Evolutionary conservation across 2,797 vertebrate species (phyloP), one percentile per base, ranked within the genome.

Genomic region (Emys orbicularis): DNA sequence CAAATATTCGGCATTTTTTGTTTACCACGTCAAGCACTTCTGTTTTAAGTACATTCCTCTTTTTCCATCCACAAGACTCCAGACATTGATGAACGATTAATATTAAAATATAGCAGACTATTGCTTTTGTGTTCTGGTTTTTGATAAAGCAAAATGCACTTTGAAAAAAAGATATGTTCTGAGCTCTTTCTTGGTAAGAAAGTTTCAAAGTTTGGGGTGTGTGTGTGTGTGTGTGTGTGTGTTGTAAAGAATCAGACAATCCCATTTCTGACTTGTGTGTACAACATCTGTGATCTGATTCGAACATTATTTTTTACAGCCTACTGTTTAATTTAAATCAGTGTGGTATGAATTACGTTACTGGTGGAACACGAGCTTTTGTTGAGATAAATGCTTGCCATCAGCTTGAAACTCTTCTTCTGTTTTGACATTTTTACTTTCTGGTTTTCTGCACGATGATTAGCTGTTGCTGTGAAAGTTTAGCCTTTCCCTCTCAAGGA

Each of bases 351-450:
- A 85, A 86, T 94, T 57, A 90, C 54, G 3, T 86, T 87, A 54
- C n/a, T 12, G 8, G 54, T 77, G 91, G 91, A 93, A 95, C 95
- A 95, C 12, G 95, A 96, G 93, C 87, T 83, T 95, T 96, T 88
- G 94, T 89, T 90, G 94, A 94, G 96, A 95, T 93, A 93, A 94
- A 84, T 5, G 79, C 86, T 49, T 72, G 74, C 84, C 49, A 27
- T 95, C 90, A 49, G 83, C 94, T 92, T 23, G 6, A 88, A 90
- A 81, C 86, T 61, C 18, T 0, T 92, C 90, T 86, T 84, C 90
- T 54, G 82, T 92, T 93, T 84, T 91, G 90, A 89, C 49, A 2
- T 88, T 76, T 80, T 59, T 21, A 0, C 93, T 85, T 15, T 1
- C 25, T 19, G 49, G 52, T 92, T 87, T 92, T 79, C 81, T 84